Base-by-base conservation (phyloP, 2,113 vertebrate species). In the Hippocampus comes region DNA sequence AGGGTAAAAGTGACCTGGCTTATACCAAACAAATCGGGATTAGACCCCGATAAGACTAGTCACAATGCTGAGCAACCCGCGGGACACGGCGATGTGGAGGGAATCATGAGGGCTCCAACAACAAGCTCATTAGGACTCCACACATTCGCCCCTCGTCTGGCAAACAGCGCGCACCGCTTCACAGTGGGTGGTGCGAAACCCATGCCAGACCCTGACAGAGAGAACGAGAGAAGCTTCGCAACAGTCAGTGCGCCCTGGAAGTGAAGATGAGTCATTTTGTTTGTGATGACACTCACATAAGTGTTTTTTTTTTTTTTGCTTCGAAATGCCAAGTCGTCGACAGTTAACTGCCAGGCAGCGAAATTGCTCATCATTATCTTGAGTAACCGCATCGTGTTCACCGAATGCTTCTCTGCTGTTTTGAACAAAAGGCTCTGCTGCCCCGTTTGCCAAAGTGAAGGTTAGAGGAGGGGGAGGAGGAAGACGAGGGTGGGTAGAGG, bases 11-110 rank as follows among this genome's bases (percentile, higher is more conserved):
- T 9, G 77, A 43, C 68, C 67, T 18, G 73, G 84, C 75, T 90
- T 77, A 90, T 74, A 76, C 84, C 84, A 86, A 91, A 90, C 77
- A 87, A 88, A 84, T 84, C 82, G 43, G 88, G 87, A 91, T 89
- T 89, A 90, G 81, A 81, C 79, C 77, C 80, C 82, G 84, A 89
- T 89, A 89, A 90, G 86, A 89, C 87, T 75, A 72, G 86, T 89
- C 85, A 90, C 89, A 90, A 88, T 89, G 88, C 84, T 78, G 75
- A 75, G 86, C 82, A 86, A 87, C 84, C 77, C 79, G 73, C 51
- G 51, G 80, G 77, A 87, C 89, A 85, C 87, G 84, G 83, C 79
- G 80, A 76, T 76, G 82, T 76, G 64, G 23, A 71, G 72, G 68
- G 75, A 77, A 82, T 89, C 84, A 87, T 84, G 88, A 88, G 87